Conservation (phyloP, 1,140 invertebrate species). For the Lordiphosa collinella region DNA sequence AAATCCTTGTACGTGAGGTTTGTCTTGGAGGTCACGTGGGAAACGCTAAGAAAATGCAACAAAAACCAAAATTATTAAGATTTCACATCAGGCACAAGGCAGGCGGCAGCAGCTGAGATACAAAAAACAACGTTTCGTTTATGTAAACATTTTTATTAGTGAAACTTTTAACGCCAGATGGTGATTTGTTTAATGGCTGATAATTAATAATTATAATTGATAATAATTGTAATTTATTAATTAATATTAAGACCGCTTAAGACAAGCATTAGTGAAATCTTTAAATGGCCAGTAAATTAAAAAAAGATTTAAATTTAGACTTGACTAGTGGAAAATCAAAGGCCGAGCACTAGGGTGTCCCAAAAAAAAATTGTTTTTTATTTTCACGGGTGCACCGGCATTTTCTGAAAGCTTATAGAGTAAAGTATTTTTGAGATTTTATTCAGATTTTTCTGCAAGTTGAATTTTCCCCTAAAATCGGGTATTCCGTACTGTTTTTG, state of each 20-base stretch:
- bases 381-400: too few relatives aligned
- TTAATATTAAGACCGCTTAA: conserved; percentile 38
- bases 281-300: too few relatives aligned
- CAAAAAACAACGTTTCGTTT: conserved; percentile 1
- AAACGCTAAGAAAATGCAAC: conserved; percentile 32
- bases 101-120: conserved; percentile 21
- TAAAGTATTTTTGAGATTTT: too few relatives aligned
- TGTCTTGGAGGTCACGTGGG: conserved; percentile 66
- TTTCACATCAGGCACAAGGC: conserved; percentile 31
- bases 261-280: too few relatives aligned
- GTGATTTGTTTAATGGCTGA: not conserved
- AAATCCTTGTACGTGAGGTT: conserved; percentile 77
- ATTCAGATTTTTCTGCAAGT: too few relatives aligned
- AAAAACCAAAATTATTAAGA: conserved; percentile 25
- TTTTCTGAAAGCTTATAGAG: too few relatives aligned
- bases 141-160: conserved; percentile 9
- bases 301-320: too few relatives aligned
- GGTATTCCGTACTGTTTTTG: too few relatives aligned
- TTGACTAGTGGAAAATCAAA: too few relatives aligned
- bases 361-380: too few relatives aligned
- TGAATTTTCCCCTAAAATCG: too few relatives aligned
- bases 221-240: conserved; percentile 61
- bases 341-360: too few relatives aligned
- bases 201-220: conserved; percentile 6
- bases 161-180: conserved; percentile 23